Evolutionary conservation across 2,888 invertebrate species (phyloP).

Genomic region (Parascotia fuliginaria): DNA sequence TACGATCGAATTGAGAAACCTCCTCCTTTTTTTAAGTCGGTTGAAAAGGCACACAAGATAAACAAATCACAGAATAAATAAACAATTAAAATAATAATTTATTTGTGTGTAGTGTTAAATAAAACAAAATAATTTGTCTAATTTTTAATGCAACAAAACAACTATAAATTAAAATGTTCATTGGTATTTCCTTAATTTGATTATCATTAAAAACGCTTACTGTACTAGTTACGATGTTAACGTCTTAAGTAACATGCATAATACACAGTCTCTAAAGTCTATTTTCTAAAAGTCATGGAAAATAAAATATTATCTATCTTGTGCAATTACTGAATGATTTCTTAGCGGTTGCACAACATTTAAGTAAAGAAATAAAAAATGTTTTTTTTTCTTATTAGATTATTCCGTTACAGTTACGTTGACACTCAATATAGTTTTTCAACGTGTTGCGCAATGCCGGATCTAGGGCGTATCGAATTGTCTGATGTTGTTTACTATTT

Average conservation of each 20-base stretch:
- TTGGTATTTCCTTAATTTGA: neutral
- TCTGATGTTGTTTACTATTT: conserved; percentile 50
- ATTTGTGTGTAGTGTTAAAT: neutral
- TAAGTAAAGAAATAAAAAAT: conserved; percentile 28
- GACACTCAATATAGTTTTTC: conserved; percentile 50
- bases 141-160: neutral
- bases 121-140: neutral
- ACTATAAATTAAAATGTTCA: neutral
- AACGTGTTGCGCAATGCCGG: conserved; percentile 58
- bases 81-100: no score
- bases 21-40: no score
- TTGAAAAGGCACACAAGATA: no score
- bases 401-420: conserved; percentile 56
- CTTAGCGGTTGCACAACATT: conserved; percentile 47
- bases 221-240: no score
- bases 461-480: conserved; percentile 67
- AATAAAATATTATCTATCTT: conserved; percentile 8
- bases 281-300: neutral
- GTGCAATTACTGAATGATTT: conserved; percentile 26
- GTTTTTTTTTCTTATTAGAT: conserved; percentile 46
- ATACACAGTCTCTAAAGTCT: neutral
- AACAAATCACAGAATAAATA: no score
- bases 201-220: no score
- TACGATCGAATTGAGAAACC: no score
- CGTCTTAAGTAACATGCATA: no score